Percentiles rank a stretch among this genome's conserved stretches.
phyloP scores from a whole-genome alignment of 92 coral and sea anemone species.

The Epizoanthus ramosus region DNA sequence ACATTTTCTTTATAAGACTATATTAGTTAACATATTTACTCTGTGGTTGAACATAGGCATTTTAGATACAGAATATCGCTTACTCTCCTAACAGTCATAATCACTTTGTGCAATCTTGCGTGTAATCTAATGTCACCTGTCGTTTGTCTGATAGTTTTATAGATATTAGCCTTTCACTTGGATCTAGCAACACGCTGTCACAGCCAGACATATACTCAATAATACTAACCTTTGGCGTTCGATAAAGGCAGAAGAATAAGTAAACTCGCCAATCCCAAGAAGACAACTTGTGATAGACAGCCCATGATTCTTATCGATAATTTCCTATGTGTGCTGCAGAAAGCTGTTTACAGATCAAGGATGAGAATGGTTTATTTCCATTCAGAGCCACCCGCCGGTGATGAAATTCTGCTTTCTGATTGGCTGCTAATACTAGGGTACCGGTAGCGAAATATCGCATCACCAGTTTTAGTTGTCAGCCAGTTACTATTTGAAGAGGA shows the following conservation, averaged over 20 bases:
- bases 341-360: not conserved
- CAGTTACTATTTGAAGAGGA: not conserved
- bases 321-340: constrained; percentile 3
- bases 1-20: too few species aligned
- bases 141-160: too few species aligned
- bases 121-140: too few species aligned
- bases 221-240: constrained; percentile 24
- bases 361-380: constrained; percentile 6
- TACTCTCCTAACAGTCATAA: too few species aligned
- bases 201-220: not conserved
- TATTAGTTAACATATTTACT: too few species aligned
- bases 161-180: too few species aligned
- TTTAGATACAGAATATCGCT: too few species aligned
- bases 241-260: not conserved
- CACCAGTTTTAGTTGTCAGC: constrained; percentile 14
- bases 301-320: not conserved
- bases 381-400: constrained; percentile 13
- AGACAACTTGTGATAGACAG: not conserved
- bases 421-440: not conserved
- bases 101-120: too few species aligned
- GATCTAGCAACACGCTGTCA: too few species aligned
- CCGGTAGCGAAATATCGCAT: constrained; percentile 23
- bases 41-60: too few species aligned
- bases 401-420: not conserved
- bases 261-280: not conserved